Percentiles rank a stretch among this genome's conserved stretches.
Evolutionary conservation across 92 coral and sea anemone genomes (phyloP).

Genomic region (Epizoanthus ramosus): DNA sequence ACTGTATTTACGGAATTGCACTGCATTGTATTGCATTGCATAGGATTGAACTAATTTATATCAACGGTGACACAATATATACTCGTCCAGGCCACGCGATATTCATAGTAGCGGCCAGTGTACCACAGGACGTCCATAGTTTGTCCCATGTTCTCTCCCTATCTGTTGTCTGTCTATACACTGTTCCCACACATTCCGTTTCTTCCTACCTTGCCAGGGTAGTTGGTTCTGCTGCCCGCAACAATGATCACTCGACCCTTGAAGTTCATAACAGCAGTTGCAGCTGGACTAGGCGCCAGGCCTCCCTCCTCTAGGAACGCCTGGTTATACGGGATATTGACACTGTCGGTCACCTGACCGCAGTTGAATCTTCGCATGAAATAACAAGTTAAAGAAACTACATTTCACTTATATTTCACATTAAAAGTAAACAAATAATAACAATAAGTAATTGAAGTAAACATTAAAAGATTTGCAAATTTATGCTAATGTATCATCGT

Average conservation of each 20-base stretch:
- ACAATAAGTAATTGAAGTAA: too few species aligned
- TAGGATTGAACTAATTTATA: too few species aligned
- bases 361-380: slow-evolving; percentile 69
- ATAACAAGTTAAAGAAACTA: slow-evolving; percentile 8
- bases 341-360: slow-evolving; percentile 86
- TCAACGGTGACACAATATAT: too few species aligned
- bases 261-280: slow-evolving; percentile 65
- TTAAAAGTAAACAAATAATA: too few species aligned
- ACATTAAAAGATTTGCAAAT: too few species aligned
- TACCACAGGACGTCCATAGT: too few species aligned
- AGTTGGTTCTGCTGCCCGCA: slow-evolving; percentile 82
- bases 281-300: slow-evolving; percentile 78
- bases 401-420: background rate
- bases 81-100: too few species aligned
- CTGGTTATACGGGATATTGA: slow-evolving; percentile 93
- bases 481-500: too few species aligned
- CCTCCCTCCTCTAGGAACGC: slow-evolving; percentile 93
- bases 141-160: background rate
- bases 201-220: slow-evolving; percentile 81
- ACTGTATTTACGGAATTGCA: too few species aligned
- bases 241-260: slow-evolving; percentile 88
- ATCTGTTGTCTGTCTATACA: background rate
- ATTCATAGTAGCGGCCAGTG: too few species aligned
- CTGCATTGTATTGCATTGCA: too few species aligned
- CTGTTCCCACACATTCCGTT: too few species aligned